phyloP scores from a whole-genome alignment of 2,888 invertebrate genomes.

The Luperina nickerlii region DNA sequence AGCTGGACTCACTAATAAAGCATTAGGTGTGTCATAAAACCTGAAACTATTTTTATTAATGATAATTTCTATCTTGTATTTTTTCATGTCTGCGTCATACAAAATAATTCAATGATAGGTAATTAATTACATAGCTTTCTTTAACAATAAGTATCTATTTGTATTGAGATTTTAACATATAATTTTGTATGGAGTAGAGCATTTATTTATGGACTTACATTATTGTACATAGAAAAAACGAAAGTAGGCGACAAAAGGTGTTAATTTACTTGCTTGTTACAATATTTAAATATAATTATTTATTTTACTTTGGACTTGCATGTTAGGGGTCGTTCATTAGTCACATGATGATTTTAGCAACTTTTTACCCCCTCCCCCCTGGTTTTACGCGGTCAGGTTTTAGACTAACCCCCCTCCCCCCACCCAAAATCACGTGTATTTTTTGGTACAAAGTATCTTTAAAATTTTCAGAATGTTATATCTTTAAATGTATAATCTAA shows the following conservation, averaged over 20 bases:
- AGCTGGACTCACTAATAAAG: neutral
- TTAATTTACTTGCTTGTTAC: neutral
- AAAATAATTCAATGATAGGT: constrained; percentile 17
- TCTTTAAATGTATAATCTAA: no score
- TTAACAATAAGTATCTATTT: constrained; percentile 7
- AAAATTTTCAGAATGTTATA: no score
- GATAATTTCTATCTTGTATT: constrained; percentile 10
- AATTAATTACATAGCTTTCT: constrained; percentile 9
- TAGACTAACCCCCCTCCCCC: no score
- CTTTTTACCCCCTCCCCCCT: no score
- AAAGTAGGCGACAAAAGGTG: constrained; percentile 38
- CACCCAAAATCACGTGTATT: no score
- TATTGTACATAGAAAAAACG: constrained; percentile 23
- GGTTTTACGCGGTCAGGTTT: no score
- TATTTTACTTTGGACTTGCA: neutral
- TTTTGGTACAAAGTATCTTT: no score
- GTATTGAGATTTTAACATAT: neutral
- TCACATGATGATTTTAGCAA: no score
- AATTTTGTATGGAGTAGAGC: constrained; percentile 36
- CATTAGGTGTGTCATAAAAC: neutral
- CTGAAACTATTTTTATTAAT: neutral
- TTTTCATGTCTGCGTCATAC: constrained; percentile 24
- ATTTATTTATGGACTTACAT: constrained; percentile 16
- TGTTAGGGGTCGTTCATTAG: neutral
- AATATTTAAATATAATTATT: neutral